Evolutionary conservation across 2,888 invertebrate species (phyloP), one percentile per base, ranked within the genome.

Genomic region (Automeris io): DNA sequence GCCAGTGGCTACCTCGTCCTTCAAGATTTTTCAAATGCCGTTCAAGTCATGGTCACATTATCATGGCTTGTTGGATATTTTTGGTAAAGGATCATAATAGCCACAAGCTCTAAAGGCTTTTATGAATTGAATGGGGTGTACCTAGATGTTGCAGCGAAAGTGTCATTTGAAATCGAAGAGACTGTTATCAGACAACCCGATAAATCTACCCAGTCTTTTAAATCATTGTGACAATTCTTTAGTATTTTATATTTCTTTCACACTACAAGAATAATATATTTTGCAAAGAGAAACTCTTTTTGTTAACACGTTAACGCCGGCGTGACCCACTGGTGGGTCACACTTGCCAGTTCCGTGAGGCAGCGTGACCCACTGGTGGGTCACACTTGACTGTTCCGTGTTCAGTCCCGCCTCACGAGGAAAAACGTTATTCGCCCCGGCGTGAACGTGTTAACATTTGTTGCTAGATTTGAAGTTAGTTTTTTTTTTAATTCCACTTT

Each of bases 21-120:
- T 62, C 74, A 71, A 73, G 75, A 78, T 51, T 50, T 61, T 61
- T 58, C 49, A 63, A 63, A 62, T 58, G 66, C 61, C 54, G 67
- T 60, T 51, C 47, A 54, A 61, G 51, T 51, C 64, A 61, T 59
- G 48, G 47, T 56, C 54, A 51, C 60, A 51, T 40, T 31, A 33
- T 35, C 24, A 24, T 60, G 54, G 57, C 54, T 57, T 61, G 63
- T 69, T 61, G 72, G 62, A 65, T 54, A 38, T 47, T 55, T 61
- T 70, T 57, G 74, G 71, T 72, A 70, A 76, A 54, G 65, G 67
- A 57, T 59, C 62, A 53, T 45, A 40, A 44, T 57, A 53, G 44
- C 48, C 46, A 45, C 51, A 52, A 51, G 55, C 56, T 55, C 54
- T 56, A 46, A 49, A 51, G 56, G 51, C 54, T 57, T 53, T 57